Conservation (phyloP, 1,140 invertebrate species). For the Parasteatoda tepidariorum region DNA sequence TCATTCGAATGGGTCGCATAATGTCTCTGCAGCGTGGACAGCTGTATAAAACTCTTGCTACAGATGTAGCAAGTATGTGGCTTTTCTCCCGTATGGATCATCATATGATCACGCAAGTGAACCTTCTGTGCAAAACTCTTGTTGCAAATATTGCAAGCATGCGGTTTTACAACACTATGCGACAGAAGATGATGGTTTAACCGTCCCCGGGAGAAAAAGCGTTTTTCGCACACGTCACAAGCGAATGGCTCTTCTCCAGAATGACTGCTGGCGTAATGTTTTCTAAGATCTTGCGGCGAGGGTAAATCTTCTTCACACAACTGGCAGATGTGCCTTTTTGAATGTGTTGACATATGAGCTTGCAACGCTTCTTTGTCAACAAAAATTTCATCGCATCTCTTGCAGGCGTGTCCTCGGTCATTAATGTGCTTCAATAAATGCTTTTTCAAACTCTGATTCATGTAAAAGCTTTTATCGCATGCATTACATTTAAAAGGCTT, state of each 20-base stretch:
- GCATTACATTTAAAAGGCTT: constrained; percentile 22
- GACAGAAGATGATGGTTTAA: constrained; percentile 19
- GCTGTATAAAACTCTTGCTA: constrained; percentile 10
- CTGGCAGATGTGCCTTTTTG: constrained; percentile 3
- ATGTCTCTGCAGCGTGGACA: constrained; percentile 4
- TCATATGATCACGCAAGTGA: constrained; percentile 24
- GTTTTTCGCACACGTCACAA: constrained; percentile 26
- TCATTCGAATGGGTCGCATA: constrained; percentile 29
- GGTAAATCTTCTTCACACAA: constrained; percentile 10
- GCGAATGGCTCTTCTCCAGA: not conserved
- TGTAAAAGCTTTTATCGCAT: constrained; percentile 15
- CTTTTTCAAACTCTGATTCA: constrained; percentile 6
- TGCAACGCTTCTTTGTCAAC: not conserved
- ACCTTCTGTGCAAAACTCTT: constrained; percentile 18
- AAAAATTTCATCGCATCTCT: constrained; percentile 7
- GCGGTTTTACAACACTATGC: constrained; percentile 18
- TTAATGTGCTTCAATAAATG: constrained; percentile 21
- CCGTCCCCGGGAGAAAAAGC: constrained; percentile 11
- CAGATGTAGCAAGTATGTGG: constrained; percentile 25
- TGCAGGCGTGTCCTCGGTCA: not conserved
- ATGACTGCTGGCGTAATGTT: constrained; percentile 4
- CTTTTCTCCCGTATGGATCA: constrained; percentile 35
- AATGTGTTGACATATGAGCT: not conserved
- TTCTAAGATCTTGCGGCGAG: not conserved
- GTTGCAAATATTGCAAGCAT: constrained; percentile 32